Percentiles rank a stretch among this genome's conserved stretches.
Evolutionary conservation across 1,140 invertebrate genomes (phyloP).

Genomic region (Lordiphosa stackelbergi): DNA sequence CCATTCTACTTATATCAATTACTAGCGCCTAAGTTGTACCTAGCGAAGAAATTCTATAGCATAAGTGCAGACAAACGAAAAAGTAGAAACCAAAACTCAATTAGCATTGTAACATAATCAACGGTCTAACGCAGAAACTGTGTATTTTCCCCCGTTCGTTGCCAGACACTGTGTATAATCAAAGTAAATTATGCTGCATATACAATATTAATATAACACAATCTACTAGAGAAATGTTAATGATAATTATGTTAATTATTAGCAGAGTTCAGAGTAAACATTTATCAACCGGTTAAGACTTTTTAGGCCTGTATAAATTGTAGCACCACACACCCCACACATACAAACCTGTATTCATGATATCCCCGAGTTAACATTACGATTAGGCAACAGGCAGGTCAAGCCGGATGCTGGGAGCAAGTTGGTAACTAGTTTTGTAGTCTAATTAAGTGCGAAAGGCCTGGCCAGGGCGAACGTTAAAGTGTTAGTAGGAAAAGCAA

Average conservation of each 20-base stretch:
- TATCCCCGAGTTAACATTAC: conserved; percentile 61
- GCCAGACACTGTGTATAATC: conserved; percentile 54
- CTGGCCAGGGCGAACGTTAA: conserved; percentile 46
- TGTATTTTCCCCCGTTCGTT: not conserved
- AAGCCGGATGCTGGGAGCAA: conserved; percentile 13
- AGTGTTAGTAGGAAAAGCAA: conserved; percentile 41
- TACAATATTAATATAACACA: conserved; percentile 54
- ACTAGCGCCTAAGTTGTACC: conserved; percentile 30
- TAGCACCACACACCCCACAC: conserved; percentile 37
- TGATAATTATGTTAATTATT: conserved; percentile 14
- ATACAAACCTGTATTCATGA: conserved; percentile 18
- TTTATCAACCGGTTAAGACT: conserved; percentile 41
- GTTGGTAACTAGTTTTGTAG: conserved; percentile 32
- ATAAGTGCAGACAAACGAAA: conserved; percentile 24
- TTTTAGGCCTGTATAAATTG: conserved; percentile 47
- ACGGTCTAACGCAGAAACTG: conserved; percentile 25
- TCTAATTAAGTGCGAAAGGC: conserved; percentile 53
- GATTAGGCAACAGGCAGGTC: conserved; percentile 25
- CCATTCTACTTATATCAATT: conserved; percentile 62
- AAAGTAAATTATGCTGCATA: conserved; percentile 68
- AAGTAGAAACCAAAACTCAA: conserved; percentile 38
- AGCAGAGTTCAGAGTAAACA: conserved; percentile 14
- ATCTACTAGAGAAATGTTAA: conserved; percentile 20
- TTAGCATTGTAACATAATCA: conserved; percentile 53
- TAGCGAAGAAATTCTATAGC: conserved; percentile 41